A percentile compares a stretch with the other conserved stretches of the same genome.
phyloP scores from a whole-genome alignment of 2,888 invertebrate genomes.

The Unio pictorum region DNA sequence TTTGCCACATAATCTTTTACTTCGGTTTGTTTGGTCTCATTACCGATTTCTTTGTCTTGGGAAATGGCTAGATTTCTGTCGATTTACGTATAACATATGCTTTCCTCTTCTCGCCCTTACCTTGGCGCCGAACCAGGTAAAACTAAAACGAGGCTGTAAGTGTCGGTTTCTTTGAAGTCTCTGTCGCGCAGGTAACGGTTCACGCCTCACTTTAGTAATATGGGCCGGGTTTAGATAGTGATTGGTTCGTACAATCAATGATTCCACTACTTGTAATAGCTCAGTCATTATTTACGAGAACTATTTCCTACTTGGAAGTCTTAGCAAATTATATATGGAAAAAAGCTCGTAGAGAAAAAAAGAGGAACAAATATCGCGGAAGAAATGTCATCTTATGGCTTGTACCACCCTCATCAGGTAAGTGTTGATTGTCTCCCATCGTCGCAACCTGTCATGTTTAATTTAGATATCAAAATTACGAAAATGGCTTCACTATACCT shows the following conservation, averaged over 20 bases:
- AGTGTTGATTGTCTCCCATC: neutral
- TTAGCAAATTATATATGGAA: constrained; percentile 9
- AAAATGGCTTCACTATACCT: too few relatives aligned
- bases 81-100: too few relatives aligned
- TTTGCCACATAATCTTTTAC: too few relatives aligned
- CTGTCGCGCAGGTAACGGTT: constrained; percentile 3
- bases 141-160: constrained; percentile 9
- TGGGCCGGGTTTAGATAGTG: constrained; percentile 8
- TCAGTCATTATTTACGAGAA: constrained; percentile 26
- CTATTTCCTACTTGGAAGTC: too few relatives aligned
- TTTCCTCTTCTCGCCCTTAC: neutral
- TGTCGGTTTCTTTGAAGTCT: constrained; percentile 16
- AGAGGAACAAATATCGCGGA: too few relatives aligned
- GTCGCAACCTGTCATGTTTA: too few relatives aligned
- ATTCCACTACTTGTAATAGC: constrained; percentile 8
- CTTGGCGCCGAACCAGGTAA: neutral
- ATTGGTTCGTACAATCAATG: constrained; percentile 8
- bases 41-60: too few relatives aligned
- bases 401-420: constrained; percentile 33
- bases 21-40: too few relatives aligned
- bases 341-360: constrained; percentile 4
- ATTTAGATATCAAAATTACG: too few relatives aligned
- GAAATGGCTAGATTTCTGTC: too few relatives aligned
- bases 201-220: constrained; percentile 6
- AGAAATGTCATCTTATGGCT: constrained; percentile 30